Conservation (phyloP, 2,113 vertebrate genomes). For the Mugil cephalus region DNA sequence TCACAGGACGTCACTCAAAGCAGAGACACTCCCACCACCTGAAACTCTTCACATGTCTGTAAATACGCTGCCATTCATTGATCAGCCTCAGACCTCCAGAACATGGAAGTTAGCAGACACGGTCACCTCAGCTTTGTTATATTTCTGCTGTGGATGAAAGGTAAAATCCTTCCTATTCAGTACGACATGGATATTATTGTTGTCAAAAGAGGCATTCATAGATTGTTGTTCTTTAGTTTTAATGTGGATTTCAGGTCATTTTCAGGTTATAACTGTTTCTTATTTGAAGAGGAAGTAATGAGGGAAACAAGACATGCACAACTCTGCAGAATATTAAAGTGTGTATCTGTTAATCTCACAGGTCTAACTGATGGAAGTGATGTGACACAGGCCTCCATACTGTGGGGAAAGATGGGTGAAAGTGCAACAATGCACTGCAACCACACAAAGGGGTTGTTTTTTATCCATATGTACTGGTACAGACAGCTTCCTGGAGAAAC, state of each 20-base stretch:
- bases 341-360: background rate
- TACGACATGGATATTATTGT: too few relatives aligned
- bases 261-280: too few relatives aligned
- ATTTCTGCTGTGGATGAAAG: background rate
- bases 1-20: too few relatives aligned
- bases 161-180: too few relatives aligned
- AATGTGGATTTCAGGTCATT: constrained; percentile 19
- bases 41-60: too few relatives aligned
- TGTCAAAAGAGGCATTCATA: background rate
- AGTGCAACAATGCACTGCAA: constrained; percentile 18
- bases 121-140: too few relatives aligned
- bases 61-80: too few relatives aligned
- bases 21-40: too few relatives aligned
- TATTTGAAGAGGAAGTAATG: background rate
- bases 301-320: background rate
- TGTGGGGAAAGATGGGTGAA: background rate
- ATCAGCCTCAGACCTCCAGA: too few relatives aligned
- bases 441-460: background rate
- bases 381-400: background rate
- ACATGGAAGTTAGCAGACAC: too few relatives aligned
- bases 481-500: constrained; percentile 50
- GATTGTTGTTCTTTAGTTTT: background rate
- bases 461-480: constrained; percentile 70
- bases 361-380: background rate
- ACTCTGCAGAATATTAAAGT: too few relatives aligned